Evolutionary conservation across 2,888 invertebrate species (phyloP).

Genomic region (Celastrina argiolus): DNA sequence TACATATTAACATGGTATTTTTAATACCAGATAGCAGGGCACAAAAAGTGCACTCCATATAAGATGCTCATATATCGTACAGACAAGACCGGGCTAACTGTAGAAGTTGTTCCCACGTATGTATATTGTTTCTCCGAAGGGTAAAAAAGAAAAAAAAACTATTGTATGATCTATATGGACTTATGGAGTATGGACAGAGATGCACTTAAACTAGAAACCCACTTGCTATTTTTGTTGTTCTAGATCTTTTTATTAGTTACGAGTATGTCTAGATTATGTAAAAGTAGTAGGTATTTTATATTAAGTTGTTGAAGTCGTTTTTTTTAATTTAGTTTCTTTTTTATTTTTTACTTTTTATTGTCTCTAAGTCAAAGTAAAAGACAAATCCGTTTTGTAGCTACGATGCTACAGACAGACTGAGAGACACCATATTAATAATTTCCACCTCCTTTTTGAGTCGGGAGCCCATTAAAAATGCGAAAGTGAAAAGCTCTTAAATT

Average conservation of each 20-base stretch:
- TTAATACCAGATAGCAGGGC: background rate
- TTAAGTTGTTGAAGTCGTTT: no score
- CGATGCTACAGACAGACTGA: no score
- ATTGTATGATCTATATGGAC: constrained; percentile 1
- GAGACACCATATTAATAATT: no score
- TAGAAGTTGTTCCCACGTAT: background rate
- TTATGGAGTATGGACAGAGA: no score
- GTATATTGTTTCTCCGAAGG: background rate
- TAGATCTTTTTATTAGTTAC: background rate
- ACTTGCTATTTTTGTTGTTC: background rate
- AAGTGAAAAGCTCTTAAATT: no score
- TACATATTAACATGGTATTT: background rate
- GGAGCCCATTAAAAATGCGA: no score
- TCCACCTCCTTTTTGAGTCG: no score
- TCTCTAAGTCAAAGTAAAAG: no score
- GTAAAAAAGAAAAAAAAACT: background rate
- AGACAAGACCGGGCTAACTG: background rate
- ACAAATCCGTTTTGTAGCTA: no score
- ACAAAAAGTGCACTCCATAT: background rate
- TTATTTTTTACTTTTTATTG: no score
- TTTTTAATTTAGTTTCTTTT: no score
- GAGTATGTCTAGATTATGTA: background rate
- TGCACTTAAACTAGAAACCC: background rate
- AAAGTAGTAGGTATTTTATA: no score
- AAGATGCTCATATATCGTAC: background rate